Evolutionary conservation across 1,140 invertebrate genomes (phyloP), one percentile per base, ranked within the genome.

Genomic region (Monomorium pharaonis): DNA sequence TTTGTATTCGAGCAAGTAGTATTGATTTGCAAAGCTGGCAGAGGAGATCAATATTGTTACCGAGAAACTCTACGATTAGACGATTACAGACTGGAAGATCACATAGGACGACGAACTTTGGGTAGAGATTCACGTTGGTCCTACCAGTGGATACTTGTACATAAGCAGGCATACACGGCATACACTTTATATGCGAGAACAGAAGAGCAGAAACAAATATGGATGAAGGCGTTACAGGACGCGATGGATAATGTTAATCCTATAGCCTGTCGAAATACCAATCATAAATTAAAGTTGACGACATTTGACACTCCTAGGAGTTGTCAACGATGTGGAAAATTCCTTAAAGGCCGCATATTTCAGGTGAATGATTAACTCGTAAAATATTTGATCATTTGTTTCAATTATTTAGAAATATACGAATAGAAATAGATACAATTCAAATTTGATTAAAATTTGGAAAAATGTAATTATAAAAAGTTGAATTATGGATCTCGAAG

Each of bases 1-100:
- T 99, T 99, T 94, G 97, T 99, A 37, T 99, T 99, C 95, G 98
- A 99, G 93, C 99, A 99, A 96, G 98, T 99, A 37, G 97, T 99
- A 95, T 96, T 99, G 75, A 97, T 99, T 94, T 99, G 99, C 93
- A 99, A 99, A 95, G 96, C 97, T 16, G 96, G 97, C 30, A 96
- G 97, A 95, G 98, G 98, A 84, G 98, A 99, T 92, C 98, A 98
- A 91, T 99, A 99, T 94, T 98, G 97, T 92, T 99, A 97, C 95
- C 97, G 98, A 84, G 97, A 98, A 92, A 98, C 97, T 18, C 96
- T 99, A 51, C 96, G 97, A 76, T 95, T 99, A 63, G 96, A 97
- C 70, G 97, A 99, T 91, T 99, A 97, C 95, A 97, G 97, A 80
- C 96, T 99, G 1, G 98, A 99, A 92, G 98, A 98, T 93, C 96